Base-by-base conservation (phyloP, 2,888 invertebrate species). In the Petrophora chlorosata region DNA sequence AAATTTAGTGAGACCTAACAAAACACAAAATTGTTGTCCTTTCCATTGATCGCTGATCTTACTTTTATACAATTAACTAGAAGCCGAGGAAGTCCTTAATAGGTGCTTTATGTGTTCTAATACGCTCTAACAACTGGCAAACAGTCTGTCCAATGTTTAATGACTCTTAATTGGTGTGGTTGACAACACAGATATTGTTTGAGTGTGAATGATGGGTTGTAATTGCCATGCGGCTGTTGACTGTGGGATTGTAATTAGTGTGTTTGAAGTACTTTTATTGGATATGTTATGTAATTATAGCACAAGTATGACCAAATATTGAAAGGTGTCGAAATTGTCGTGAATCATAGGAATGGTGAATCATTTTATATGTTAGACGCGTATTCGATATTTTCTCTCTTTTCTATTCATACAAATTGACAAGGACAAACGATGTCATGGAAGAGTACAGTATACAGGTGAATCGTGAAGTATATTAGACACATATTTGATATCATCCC, bases 111-210 rank as follows among this genome's bases (percentile, higher is more conserved):
- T 78, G 70, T 72, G 75, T 72, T 71, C 70, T 76, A 79, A 72
- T 71, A 74, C 73, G 65, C 63, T 62, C 62, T 68, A 76, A 73
- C 70, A 73, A 71, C 69, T 62, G 75, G 68, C 71, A 71, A 78
- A 74, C 78, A 79, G 71, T 68, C 68, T 66, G 70, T 67, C 71
- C 72, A 65, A 68, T 64, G 68, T 75, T 76, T 80, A 86, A 86
- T 86, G 73, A 79, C 71, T 70, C 75, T 78, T 84, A 87, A 87
- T 86, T 85, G 82, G 72, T 56, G 48, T 49, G 62, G 68, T 68
- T 70, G 72, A 75, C 75, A 71, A 56, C 59, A 61, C 59, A 56
- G 56, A 56, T 53, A 61, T 53, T 55, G 51, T 63, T 59, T 61
- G 60, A 63, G 59, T 66, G 64, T 65, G 53, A 67, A 61, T 69